Base-by-base conservation (phyloP, 2,888 invertebrate species). In the Diloba caeruleocephala region DNA sequence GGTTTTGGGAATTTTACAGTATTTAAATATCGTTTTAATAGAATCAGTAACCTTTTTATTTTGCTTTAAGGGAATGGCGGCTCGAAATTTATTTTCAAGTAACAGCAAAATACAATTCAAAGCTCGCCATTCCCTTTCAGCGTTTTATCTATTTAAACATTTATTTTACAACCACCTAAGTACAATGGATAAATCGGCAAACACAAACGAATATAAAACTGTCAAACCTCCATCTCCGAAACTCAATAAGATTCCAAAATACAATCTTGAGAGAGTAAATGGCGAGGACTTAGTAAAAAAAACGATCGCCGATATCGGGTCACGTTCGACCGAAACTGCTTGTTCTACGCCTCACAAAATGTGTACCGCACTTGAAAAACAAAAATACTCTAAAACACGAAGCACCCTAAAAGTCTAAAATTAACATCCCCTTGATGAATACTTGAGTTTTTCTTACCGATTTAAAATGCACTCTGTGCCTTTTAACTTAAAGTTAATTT, bases 321-420 rank as follows among this genome's bases (percentile, higher is more conserved):
- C 84, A 84, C 84, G 84, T 81, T 72, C 78, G 45, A 48, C 65
- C 61, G 48, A 66, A 67, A 68, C 57, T 56, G 70, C 56, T 71
- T 73, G 69, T 60, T 71, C 66, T 46, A 62, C 50, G 55, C 67
- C 74, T 75, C 76, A 75, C 46, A 68, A 65, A 60, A 62, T 68
- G 72, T 57, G 61, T 70, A 49, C 62, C 52, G 71, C 73, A 74
- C 81, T 81, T 74, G 70, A 76, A 69, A 75, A 74, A 70, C 76
- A 79, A 85, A 85, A 88, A 87, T 79, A 79, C 75, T 76, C 71
- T 76, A 79, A 81, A 80, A 79, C 74, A 73, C 65, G 66, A 68
- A 79, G 79, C 82, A 75, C 84, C 87, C 84, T 76, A 74, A 81
- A 82, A 81, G 75, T 89, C 88, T 88, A 90, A 90, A 89, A 86